phyloP scores from a whole-genome alignment of 2,888 invertebrate species.

The Rotaria sp. region DNA sequence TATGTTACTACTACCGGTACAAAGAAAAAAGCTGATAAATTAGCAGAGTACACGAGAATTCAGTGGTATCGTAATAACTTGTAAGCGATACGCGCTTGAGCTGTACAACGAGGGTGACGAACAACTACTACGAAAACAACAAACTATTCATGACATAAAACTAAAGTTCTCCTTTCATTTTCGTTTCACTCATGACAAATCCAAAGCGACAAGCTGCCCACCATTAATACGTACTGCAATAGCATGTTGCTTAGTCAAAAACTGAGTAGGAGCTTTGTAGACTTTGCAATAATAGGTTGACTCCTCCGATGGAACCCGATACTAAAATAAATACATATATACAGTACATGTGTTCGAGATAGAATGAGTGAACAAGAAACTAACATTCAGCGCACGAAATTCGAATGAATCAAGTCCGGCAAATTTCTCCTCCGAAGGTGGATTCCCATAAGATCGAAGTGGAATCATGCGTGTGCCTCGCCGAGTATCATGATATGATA shows the following conservation, averaged over 20 bases:
- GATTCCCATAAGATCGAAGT: neutral
- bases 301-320: neutral
- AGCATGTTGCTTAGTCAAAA: neutral
- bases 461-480: conserved; percentile 6
- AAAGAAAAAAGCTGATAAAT: no score
- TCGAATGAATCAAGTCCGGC: neutral
- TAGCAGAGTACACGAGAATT: no score
- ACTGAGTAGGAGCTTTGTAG: neutral
- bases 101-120: no score
- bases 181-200: no score
- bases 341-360: neutral
- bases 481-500: conserved; percentile 4
- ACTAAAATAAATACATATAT: neutral
- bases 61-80: no score
- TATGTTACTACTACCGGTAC: no score
- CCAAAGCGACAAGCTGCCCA: no score
- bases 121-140: no score
- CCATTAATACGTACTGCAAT: neutral
- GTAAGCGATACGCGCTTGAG: no score
- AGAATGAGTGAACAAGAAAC: neutral
- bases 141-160: no score
- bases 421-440: neutral
- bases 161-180: no score
- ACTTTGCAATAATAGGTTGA: conserved; percentile 11
- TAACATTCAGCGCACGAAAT: neutral